A percentile compares a stretch with the other conserved stretches of the same genome.
phyloP scores from a whole-genome alignment of 2,113 vertebrate genomes.

The Nothocercus julius region DNA sequence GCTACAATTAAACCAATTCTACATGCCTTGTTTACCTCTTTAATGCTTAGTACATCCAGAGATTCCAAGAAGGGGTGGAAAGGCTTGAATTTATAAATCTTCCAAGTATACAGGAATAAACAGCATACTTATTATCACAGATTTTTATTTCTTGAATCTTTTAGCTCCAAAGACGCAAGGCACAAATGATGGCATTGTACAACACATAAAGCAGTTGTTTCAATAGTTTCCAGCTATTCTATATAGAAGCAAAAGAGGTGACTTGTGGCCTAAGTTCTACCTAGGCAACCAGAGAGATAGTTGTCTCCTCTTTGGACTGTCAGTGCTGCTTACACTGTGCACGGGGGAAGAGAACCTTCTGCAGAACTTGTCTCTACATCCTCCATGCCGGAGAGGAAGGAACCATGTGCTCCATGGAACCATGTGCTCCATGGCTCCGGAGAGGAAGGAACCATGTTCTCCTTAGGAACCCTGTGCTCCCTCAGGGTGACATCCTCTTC shows the following conservation, averaged over 20 bases:
- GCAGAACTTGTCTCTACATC: background rate
- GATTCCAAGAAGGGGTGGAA: background rate
- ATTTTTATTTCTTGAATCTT: background rate
- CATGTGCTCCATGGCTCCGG: background rate
- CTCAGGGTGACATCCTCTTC: background rate
- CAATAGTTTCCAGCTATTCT: background rate
- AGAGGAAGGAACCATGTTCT: background rate
- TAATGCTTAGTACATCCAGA: background rate
- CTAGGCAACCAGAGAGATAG: background rate
- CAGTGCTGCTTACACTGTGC: rapidly evolving
- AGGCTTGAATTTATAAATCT: background rate
- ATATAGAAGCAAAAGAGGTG: background rate
- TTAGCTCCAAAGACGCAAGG: background rate
- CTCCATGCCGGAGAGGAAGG: background rate
- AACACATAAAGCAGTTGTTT: background rate
- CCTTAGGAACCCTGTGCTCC: background rate
- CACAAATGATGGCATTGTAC: background rate
- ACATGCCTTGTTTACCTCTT: background rate
- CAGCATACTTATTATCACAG: background rate
- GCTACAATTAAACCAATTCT: slow-evolving; percentile 14
- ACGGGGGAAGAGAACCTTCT: background rate
- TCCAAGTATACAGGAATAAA: background rate
- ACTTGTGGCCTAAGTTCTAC: background rate
- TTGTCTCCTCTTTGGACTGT: background rate
- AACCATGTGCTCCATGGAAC: background rate